These are phyloP conservation scores for Polyodon spathula DNA, from an alignment of 2,113 vertebrate species.

Conservation along the genomic window DNA sequence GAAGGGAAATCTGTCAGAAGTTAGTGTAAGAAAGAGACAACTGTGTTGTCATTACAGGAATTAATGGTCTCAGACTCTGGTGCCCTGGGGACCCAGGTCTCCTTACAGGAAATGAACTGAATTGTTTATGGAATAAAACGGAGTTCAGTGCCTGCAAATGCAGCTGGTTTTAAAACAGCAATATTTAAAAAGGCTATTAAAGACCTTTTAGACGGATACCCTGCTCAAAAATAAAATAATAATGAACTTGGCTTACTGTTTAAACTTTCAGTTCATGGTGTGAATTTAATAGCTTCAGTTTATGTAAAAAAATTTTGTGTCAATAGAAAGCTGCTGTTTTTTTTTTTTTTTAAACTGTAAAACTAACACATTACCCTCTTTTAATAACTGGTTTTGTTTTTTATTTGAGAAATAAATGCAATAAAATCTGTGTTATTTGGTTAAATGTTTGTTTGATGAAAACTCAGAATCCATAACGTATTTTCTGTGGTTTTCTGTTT, in stretches of 20 bases:
- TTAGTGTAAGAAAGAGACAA: slow-evolving; percentile 15
- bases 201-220: too few relatives aligned
- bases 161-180: slow-evolving; percentile 41
- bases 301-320: too few relatives aligned
- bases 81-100: slow-evolving; percentile 19
- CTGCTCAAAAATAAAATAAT: too few relatives aligned
- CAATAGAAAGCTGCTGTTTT: too few relatives aligned
- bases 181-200: too few relatives aligned
- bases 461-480: slow-evolving; percentile 45
- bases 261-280: too few relatives aligned
- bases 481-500: slow-evolving; percentile 41
- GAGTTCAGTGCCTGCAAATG: slow-evolving; percentile 45
- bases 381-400: slow-evolving; percentile 13
- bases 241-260: too few relatives aligned
- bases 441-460: slow-evolving; percentile 28
- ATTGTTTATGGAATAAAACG: slow-evolving; percentile 46
- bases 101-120: slow-evolving; percentile 50
- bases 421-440: slow-evolving; percentile 36
- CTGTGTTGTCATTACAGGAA: slow-evolving; percentile 25
- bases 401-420: slow-evolving; percentile 28
- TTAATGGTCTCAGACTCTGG: slow-evolving; percentile 30
- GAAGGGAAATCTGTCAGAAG: slow-evolving; percentile 2
- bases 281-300: too few relatives aligned
- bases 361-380: too few relatives aligned
- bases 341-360: too few relatives aligned